Percentiles rank a stretch among this genome's conserved stretches.
These are phyloP conservation scores for Hirtodrosophila histrioides DNA, from an alignment of 2,888 invertebrate species.

Conservation along the genomic window DNA sequence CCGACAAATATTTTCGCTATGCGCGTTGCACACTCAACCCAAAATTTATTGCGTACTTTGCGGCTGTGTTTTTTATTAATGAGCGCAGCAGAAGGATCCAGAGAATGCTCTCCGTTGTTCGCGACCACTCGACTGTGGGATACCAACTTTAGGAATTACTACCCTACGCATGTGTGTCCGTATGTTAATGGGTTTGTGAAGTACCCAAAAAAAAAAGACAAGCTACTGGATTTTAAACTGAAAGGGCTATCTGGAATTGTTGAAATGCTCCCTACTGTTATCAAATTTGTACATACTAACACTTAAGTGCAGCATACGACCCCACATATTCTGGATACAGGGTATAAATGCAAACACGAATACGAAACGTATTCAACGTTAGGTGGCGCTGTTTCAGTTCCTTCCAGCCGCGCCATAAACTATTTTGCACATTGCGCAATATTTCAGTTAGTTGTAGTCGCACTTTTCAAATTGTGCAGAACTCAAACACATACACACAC, in stretches of 20 bases:
- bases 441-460: constrained; percentile 70
- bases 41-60: constrained; percentile 74
- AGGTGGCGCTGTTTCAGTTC: constrained; percentile 45
- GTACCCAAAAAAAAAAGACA: no score
- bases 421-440: constrained; percentile 77
- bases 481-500: constrained; percentile 34
- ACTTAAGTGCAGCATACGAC: not conserved
- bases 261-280: no score
- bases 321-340: not conserved
- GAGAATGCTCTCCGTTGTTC: not conserved
- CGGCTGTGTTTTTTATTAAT: constrained; percentile 75
- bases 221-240: no score
- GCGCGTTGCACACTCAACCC: constrained; percentile 37
- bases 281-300: no score
- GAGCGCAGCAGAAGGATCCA: constrained; percentile 40
- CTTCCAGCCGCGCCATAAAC: constrained; percentile 67
- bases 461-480: constrained; percentile 74
- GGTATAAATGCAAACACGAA: constrained; percentile 46
- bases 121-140: not conserved
- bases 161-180: no score
- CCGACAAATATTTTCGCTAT: constrained; percentile 43
- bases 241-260: no score
- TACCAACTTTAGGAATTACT: not conserved
- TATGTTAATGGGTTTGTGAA: no score
- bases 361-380: constrained; percentile 35